Evolutionary conservation across 2,888 invertebrate genomes (phyloP), one percentile per base, ranked within the genome.

Genomic region (Agriopis aurantiaria): DNA sequence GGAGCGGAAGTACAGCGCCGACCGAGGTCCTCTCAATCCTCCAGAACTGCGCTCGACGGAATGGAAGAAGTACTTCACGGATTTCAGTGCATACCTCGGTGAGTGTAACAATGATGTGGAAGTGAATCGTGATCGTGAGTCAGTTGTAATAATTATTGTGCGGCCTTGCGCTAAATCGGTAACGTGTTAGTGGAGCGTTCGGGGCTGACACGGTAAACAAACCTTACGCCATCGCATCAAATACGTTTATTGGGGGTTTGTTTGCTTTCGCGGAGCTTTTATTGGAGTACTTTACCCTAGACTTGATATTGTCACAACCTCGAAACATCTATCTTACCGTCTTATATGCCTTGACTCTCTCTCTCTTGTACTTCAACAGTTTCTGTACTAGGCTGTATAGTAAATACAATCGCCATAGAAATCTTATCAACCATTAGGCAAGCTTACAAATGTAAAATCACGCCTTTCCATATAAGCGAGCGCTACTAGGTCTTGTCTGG

Each of bases 1-100:
- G 73, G 95, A 95, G 79, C 90, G 95, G 75, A 95, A 95, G 77
- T 95, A 95, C 85, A 94, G 91, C 85, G 92, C 87, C 55, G 90
- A 92, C 68, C 87, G 91, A 70, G 88, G 85, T 59, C 91, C 91
- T 10, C 81, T 85, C 62, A 85, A 82, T 71, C 91, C 90, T 48
- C 89, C 92, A 6, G 91, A 93, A 71, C 79, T 91, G 76, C 85
- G 83, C 70, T 85, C 91, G 33, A 84, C 89, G 58, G 93, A 94
- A 76, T 95, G 95, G 95, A 91, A 88, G 84, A 88, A 86, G 75
- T 94, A 95, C 85, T 95, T 94, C 84, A 87, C 85, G 52, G 94
- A 95, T 84, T 95, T 94, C 89, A 93, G 93, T 81, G 90, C 94
- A 75, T 95, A 95, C 81, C 89, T 94, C 72, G 95, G 95, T 95